A percentile compares a stretch with the other conserved stretches of the same genome.
These are phyloP conservation scores for Aurelia sp. DNA, from an alignment of 30 jellyfish, hydroid and myxozoan genomes.

Conservation along the genomic window DNA sequence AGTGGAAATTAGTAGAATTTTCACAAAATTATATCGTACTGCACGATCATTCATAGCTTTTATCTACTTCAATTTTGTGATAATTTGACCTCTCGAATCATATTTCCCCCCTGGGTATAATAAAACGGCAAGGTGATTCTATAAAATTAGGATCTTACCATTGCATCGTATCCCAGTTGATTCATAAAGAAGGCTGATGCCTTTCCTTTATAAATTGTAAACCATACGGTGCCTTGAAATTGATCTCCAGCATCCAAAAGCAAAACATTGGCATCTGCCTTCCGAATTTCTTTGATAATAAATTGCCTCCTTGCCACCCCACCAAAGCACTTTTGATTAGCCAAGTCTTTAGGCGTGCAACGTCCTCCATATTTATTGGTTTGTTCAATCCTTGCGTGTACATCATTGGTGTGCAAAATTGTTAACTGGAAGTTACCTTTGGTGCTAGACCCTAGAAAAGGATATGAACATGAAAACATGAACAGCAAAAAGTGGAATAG, in stretches of 20 bases:
- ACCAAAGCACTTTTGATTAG: constrained; percentile 76
- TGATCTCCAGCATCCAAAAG: constrained; percentile 97
- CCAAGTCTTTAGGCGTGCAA: constrained; percentile 53
- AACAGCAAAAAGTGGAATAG: too few species aligned
- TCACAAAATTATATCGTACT: too few species aligned
- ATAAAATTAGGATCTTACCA: constrained; percentile 54
- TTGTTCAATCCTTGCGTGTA: constrained; percentile 88
- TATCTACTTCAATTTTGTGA: too few species aligned
- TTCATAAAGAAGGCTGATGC: constrained; percentile 88
- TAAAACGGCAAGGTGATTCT: too few species aligned
- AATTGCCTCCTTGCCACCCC: constrained; percentile 95
- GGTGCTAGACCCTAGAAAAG: neutral
- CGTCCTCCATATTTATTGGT: constrained; percentile 81
- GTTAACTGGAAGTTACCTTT: constrained; percentile 65
- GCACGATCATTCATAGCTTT: too few species aligned
- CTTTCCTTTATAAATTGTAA: constrained; percentile 79
- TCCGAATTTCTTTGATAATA: constrained; percentile 60
- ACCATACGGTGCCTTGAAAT: constrained; percentile 97
- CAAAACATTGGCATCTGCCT: constrained; percentile 41
- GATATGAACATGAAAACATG: too few species aligned
- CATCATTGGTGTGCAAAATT: constrained; percentile 94
- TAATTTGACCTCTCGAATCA: too few species aligned
- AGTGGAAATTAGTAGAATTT: too few species aligned
- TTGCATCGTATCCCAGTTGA: constrained; percentile 79
- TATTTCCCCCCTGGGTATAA: too few species aligned